These are phyloP conservation scores for Acropora yongei DNA, from an alignment of 64 coral and sea anemone species.

Conservation along the genomic window DNA sequence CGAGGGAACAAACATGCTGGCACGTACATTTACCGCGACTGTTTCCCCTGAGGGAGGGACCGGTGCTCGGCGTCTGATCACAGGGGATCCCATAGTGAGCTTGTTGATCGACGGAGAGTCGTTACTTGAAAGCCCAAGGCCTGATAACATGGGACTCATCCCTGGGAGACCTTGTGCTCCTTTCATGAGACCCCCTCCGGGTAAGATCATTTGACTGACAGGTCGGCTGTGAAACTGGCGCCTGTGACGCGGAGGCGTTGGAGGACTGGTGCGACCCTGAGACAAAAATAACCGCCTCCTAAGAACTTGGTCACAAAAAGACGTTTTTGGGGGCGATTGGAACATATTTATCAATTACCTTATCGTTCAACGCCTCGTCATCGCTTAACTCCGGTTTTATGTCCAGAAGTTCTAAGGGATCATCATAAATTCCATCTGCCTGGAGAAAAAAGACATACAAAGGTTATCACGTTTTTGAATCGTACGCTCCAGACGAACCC, in stretches of 20 bases:
- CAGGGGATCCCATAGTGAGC: conserved; percentile 54
- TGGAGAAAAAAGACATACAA: conserved; percentile 20
- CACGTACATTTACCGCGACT: conserved; percentile 73
- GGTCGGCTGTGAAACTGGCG: conserved; percentile 75
- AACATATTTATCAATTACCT: conserved; percentile 34
- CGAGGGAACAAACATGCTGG: conserved; percentile 63
- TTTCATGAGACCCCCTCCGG: conserved; percentile 25
- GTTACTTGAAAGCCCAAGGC: conserved; percentile 63
- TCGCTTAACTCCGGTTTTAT: conserved; percentile 80
- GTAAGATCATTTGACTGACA: conserved; percentile 85
- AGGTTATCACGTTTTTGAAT: too few species aligned
- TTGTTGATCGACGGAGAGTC: conserved; percentile 40
- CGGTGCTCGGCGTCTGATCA: conserved; percentile 68
- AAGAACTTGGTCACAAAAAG: not conserved
- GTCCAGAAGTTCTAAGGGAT: conserved; percentile 78
- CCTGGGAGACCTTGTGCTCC: conserved; percentile 55
- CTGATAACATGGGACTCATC: conserved; percentile 76
- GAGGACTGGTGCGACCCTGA: conserved; percentile 65
- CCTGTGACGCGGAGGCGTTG: conserved; percentile 86
- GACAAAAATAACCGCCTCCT: not conserved
- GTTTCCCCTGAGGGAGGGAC: conserved; percentile 66
- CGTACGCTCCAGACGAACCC: too few species aligned
- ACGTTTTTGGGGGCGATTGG: too few species aligned
- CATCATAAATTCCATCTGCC: conserved; percentile 96
- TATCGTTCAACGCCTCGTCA: conserved; percentile 87